Evolutionary conservation across 2,888 invertebrate genomes (phyloP), one percentile per base, ranked within the genome.

Genomic region (Agrochola litura): DNA sequence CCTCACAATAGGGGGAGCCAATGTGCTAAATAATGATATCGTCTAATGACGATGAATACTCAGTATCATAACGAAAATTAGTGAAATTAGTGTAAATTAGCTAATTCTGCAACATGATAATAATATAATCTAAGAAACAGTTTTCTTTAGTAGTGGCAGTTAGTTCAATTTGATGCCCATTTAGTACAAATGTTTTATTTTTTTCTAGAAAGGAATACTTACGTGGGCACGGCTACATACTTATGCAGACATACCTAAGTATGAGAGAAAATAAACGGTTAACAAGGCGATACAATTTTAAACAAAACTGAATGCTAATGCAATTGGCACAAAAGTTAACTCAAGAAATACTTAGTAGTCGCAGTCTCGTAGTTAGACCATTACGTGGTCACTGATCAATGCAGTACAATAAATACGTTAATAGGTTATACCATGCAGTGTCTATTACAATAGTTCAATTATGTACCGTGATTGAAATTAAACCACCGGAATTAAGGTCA

Each of bases 401-500:
- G 60, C 66, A 81, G 64, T 61, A 74, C 81, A 84, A 87, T 80
- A 82, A 81, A 77, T 81, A 70, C 72, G 63, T 79, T 88, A 87
- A 87, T 82, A 86, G 83, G 80, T 67, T 74, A 72, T 84, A 83
- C 73, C 76, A 79, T 79, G 77, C 75, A 81, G 77, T 75, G 82
- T 71, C 78, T 87, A 74, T 85, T 84, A 88, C 84, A 89, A 90
- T 89, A 86, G 87, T 87, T 90, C 88, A 91, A 92, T 91, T 92
- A 89, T 88, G 68, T 88, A 86, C 85, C 75, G 81, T 86, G 86
- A 91, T 91, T 90, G 88, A 92, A 91, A 91, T 92, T 89, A 91
- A 91, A 90, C 89, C 87, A 90, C 88, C 78, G 83, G 89, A 87
- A 87, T 86, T 91, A 93, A 94, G 94, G 94, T 93, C 92, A 91